Evolutionary conservation across 1,140 invertebrate species (phyloP), one percentile per base, ranked within the genome.

Genomic region (Latrodectus geometricus): DNA sequence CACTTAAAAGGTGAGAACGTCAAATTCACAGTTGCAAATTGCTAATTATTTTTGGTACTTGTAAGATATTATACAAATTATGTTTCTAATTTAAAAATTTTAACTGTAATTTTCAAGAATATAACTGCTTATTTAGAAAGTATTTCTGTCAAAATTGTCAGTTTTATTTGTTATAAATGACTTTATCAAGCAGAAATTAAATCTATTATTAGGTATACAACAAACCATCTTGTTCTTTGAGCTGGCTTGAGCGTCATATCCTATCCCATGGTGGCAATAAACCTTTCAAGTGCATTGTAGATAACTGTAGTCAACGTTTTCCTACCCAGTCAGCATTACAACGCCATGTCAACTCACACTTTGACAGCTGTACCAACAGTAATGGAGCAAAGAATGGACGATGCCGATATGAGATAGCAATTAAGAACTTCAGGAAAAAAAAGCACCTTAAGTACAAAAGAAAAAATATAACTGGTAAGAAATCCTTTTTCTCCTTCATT

Each of bases 231-330:
- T 97, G 96, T 91, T 98, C 97, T 12, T 93, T 95, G 73, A 94
- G 95, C 66, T 99, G 97, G 97, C 92, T 99, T 61, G 96, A 98
- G 90, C 92, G 97, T 61, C 97, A 99, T 92, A 95, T 98, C 48
- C 92, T 98, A 52, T 50, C 48, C 91, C 96, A 96, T 86, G 97
- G 97, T 50, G 97, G 96, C 90, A 90, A 91, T 89, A 98, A 98
- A 91, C 97, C 97, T 48, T 98, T 97, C 92, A 94, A 96, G 89
- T 99, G 97, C 91, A 98, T 98, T 90, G 96, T 99, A 88, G 96
- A 97, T 88, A 95, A 95, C 79, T 99, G 97, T 91, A 96, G 96
- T 65, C 93, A 95, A 89, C 93, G 96, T 89, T 99, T 99, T 91
- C 95, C 95, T 89, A 96, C 96, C 86, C 97, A 97, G 94, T 95